Conservation (phyloP, 1,140 invertebrate species). For the Rhopalosiphum maidis region DNA sequence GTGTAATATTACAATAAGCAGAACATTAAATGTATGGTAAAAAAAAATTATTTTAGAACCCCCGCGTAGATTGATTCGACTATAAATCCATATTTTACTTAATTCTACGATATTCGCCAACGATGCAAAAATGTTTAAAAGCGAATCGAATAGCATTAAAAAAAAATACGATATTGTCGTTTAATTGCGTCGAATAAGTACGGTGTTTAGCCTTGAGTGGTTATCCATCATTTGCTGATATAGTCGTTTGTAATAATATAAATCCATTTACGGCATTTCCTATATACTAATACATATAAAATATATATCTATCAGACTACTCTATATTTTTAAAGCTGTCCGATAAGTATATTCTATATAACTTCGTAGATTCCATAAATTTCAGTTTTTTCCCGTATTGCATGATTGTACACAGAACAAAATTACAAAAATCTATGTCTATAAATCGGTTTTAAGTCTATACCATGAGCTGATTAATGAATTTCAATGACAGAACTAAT, state of each 20-base stretch:
- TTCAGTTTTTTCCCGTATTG: neutral
- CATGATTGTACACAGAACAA: neutral
- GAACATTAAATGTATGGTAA: neutral
- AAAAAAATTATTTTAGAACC: neutral
- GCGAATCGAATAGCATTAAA: neutral
- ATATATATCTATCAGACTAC: neutral
- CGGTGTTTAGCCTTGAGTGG: neutral
- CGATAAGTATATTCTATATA: neutral
- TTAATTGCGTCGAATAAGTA: neutral
- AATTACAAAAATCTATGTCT: neutral
- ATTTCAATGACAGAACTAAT: constrained; percentile 34
- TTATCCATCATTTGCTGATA: neutral
- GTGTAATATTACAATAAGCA: neutral
- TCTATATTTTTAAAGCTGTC: neutral
- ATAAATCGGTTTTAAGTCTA: constrained; percentile 10
- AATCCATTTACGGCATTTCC: constrained; percentile 44
- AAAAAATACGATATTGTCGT: neutral
- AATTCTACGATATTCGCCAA: neutral
- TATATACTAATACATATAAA: neutral
- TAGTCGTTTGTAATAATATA: constrained; percentile 29
- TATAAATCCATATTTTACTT: neutral
- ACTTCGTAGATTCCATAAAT: neutral
- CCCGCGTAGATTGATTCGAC: neutral
- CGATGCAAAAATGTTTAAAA: neutral
- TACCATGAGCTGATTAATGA: neutral